These are phyloP conservation scores for Bubo blakistoni DNA, from an alignment of 2,113 vertebrate genomes.

Conservation along the genomic window DNA sequence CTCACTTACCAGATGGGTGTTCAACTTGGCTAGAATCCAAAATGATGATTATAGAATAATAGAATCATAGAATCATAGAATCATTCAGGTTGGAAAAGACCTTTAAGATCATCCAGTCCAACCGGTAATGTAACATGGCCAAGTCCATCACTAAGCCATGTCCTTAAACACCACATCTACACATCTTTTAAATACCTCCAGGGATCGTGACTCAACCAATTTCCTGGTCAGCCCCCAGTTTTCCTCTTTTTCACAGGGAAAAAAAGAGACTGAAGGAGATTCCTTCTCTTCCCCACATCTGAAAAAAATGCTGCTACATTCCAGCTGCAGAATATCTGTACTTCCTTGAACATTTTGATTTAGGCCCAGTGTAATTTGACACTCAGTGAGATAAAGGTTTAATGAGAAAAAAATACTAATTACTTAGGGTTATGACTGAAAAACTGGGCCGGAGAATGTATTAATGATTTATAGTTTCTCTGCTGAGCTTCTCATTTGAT, in stretches of 20 bases:
- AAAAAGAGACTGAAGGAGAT: not conserved
- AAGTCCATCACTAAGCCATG: not conserved
- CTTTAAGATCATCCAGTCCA: not conserved
- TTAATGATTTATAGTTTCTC: not conserved
- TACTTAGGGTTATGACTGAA: not conserved
- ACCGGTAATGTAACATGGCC: not conserved
- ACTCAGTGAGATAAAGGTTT: not conserved
- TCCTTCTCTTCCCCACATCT: not conserved
- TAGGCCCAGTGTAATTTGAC: not conserved
- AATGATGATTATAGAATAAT: not conserved
- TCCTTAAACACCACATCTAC: too few species aligned
- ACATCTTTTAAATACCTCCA: not conserved
- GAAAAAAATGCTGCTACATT: not conserved
- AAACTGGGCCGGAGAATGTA: not conserved
- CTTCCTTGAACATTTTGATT: not conserved
- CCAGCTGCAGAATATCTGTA: not conserved
- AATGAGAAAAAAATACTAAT: not conserved
- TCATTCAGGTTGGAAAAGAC: not conserved
- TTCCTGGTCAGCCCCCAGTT: not conserved
- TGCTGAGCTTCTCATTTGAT: not conserved
- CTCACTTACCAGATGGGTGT: too few species aligned
- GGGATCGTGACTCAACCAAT: not conserved
- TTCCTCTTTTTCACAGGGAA: not conserved
- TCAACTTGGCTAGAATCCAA: not conserved
- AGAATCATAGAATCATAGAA: too few species aligned